Evolutionary conservation across 2,888 invertebrate species (phyloP).

Genomic region (Drosophila subsilvestris): DNA sequence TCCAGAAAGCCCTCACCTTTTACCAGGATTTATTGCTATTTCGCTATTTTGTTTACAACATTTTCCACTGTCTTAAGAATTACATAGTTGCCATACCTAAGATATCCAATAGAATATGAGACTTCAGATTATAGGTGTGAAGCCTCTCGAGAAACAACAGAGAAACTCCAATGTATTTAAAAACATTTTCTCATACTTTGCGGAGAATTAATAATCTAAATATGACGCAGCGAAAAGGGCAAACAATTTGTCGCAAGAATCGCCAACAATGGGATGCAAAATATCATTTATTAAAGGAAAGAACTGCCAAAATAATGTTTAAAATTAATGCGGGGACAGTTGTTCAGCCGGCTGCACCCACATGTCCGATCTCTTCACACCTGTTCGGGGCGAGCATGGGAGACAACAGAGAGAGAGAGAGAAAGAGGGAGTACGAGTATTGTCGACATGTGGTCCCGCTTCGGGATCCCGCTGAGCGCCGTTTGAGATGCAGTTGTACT

Average conservation of each 20-base stretch:
- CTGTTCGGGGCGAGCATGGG: slow-evolving; percentile 40
- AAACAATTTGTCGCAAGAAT: slow-evolving; percentile 72
- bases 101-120: background rate
- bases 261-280: slow-evolving; percentile 55
- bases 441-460: slow-evolving; percentile 74
- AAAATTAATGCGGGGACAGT: slow-evolving; percentile 68
- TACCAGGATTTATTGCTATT: too few relatives aligned
- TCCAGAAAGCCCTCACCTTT: too few relatives aligned
- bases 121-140: background rate
- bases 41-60: too few relatives aligned
- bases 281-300: slow-evolving; percentile 65
- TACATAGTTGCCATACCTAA: too few relatives aligned
- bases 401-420: slow-evolving; percentile 9
- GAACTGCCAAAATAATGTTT: slow-evolving; percentile 78
- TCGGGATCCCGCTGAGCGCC: slow-evolving; percentile 66
- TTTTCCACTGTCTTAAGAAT: too few relatives aligned
- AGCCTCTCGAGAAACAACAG: background rate
- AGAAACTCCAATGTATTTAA: background rate
- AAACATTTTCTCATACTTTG: background rate
- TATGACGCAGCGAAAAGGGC: slow-evolving; percentile 62
- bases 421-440: slow-evolving; percentile 43
- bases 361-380: slow-evolving; percentile 65
- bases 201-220: slow-evolving; percentile 57
- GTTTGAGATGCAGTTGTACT: slow-evolving; percentile 44
- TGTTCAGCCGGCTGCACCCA: slow-evolving; percentile 67